Base-by-base conservation (phyloP, 2,888 invertebrate species). In the Colostygia pectinataria region DNA sequence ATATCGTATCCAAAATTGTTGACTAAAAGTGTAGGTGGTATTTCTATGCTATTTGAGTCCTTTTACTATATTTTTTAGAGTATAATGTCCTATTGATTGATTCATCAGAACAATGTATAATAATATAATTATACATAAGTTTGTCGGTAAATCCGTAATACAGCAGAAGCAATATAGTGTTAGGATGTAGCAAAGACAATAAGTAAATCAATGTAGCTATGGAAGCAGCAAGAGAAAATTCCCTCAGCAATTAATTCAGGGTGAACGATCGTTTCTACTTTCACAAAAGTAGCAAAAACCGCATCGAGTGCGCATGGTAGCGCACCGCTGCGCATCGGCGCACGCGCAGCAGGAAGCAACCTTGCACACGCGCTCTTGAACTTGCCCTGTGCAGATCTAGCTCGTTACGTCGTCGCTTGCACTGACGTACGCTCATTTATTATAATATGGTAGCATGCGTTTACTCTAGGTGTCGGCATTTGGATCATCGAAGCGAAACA, bases 321-420 rank as follows among this genome's bases (percentile, higher is more conserved):
- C 55, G 57, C 55, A 53, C 58, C 55, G 66, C 58, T 58, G 70
- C 74, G 71, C 66, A 71, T 63, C 70, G 66, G 51, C 75, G 79
- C 79, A 71, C 71, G 78, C 80, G 80, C 76, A 83, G 76, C 74
- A 81, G 86, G 86, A 85, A 85, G 80, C 79, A 82, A 81, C 85
- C 83, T 86, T 83, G 71, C 64, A 66, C 64, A 67, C 76, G 65
- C 74, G 80, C 73, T 71, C 84, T 86, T 87, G 85, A 87, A 88
- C 88, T 88, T 88, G 88, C 85, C 83, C 78, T 66, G 18, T 7
- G 66, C 53, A 52, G 63, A 63, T 43, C 49, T 56, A 47, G 60
- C 65, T 59, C 66, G 61, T 58, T 66, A 60, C 59, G 59, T 12
- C 59, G 58, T 52, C 23, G 43, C 25, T 27, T 50, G 52, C 44